A percentile compares a stretch with the other conserved stretches of the same genome.
Conservation (phyloP, 2,888 invertebrate species). For the Xestia xanthographa region DNA sequence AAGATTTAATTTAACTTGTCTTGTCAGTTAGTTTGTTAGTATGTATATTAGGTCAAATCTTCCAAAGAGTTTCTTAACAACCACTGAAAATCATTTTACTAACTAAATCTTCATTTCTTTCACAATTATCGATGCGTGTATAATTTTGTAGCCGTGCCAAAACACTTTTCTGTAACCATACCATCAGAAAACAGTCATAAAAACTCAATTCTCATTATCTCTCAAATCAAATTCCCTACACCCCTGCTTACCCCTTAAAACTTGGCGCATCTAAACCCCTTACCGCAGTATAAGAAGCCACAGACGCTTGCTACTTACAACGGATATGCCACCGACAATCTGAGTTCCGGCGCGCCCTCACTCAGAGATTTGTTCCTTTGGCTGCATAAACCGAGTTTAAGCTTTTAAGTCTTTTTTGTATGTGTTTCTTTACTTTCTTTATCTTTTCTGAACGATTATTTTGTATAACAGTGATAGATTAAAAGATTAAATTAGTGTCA, state of each 20-base stretch:
- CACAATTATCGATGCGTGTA: background rate
- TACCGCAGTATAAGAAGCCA: slow-evolving; percentile 27
- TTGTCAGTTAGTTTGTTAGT: too few relatives aligned
- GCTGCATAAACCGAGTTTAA: slow-evolving; percentile 46
- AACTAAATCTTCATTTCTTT: background rate
- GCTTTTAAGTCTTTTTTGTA: slow-evolving; percentile 18
- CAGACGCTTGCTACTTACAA: slow-evolving; percentile 28
- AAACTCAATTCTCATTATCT: background rate
- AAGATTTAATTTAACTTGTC: too few relatives aligned
- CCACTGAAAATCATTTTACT: background rate
- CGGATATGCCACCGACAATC: slow-evolving; percentile 74
- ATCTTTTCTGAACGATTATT: slow-evolving; percentile 1
- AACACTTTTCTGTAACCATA: background rate
- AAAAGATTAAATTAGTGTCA: too few relatives aligned
- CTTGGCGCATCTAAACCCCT: slow-evolving; percentile 11
- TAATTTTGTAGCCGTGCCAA: background rate
- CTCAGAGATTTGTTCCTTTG: slow-evolving; percentile 55
- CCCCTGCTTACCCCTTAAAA: slow-evolving; percentile 4
- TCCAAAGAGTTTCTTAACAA: background rate
- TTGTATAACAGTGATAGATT: background rate
- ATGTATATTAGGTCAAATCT: too few relatives aligned
- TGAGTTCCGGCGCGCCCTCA: slow-evolving; percentile 60
- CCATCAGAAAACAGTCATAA: background rate
- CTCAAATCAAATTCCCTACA: background rate
- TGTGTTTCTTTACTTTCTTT: slow-evolving; percentile 3